Evolutionary conservation across 2,888 invertebrate species (phyloP).

Genomic region (Leptura quadrifasciata): DNA sequence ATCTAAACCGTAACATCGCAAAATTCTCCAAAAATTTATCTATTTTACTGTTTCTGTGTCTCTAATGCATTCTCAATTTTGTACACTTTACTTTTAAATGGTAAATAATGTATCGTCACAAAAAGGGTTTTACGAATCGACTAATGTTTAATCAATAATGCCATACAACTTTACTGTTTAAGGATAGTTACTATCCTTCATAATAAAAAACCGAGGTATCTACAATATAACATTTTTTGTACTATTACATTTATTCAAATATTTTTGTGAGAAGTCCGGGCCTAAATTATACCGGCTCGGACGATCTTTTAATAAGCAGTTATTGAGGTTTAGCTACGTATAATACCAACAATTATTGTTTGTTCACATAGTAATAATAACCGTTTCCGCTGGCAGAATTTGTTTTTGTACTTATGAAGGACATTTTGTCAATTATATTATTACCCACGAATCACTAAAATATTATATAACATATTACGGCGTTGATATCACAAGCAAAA

Average conservation of each 20-base stretch:
- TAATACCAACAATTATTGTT: constrained; percentile 9
- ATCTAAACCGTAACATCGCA: too few relatives aligned
- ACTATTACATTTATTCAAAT: background rate
- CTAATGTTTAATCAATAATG: too few relatives aligned
- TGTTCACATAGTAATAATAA: constrained; percentile 8
- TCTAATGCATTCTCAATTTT: too few relatives aligned
- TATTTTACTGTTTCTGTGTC: too few relatives aligned
- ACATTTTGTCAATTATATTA: background rate
- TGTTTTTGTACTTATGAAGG: constrained; percentile 13
- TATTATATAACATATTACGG: background rate
- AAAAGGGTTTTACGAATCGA: too few relatives aligned
- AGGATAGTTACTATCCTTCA: too few relatives aligned
- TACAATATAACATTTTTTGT: background rate
- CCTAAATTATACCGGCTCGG: background rate
- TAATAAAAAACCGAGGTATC: too few relatives aligned
- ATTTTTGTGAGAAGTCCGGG: background rate
- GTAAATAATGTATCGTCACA: too few relatives aligned
- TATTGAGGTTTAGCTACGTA: constrained; percentile 2
- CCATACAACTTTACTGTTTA: too few relatives aligned
- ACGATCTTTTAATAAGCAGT: background rate
- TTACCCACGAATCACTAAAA: constrained; percentile 4
- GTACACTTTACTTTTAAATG: too few relatives aligned
- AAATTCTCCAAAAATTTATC: too few relatives aligned
- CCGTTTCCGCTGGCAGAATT: constrained; percentile 5
- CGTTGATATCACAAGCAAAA: background rate